Percentiles rank a stretch among this genome's conserved stretches.
These are phyloP conservation scores for Chromobotia macracanthus DNA, from an alignment of 2,797 vertebrate genomes.

Conservation along the genomic window DNA sequence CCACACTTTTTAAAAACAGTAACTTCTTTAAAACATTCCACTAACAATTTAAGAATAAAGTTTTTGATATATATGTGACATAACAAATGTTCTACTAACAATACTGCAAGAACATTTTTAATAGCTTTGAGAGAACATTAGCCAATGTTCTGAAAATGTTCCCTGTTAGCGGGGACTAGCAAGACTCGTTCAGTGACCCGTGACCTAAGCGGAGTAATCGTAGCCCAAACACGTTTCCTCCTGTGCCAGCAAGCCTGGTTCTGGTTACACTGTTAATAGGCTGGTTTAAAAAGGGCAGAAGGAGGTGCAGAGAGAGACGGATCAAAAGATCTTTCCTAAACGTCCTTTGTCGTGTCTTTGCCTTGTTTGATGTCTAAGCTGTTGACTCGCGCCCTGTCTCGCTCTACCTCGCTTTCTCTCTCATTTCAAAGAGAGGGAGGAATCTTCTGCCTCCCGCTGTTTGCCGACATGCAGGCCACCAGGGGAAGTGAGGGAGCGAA, in stretches of 20 bases:
- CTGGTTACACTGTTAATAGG: slow-evolving; percentile 67
- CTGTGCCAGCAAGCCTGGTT: slow-evolving; percentile 68
- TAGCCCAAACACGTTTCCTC: slow-evolving; percentile 71
- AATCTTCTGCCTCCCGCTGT: slow-evolving; percentile 55
- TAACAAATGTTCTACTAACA: no score
- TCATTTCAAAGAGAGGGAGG: slow-evolving; percentile 58
- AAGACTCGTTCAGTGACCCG: slow-evolving; percentile 60
- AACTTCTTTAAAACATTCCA: no score
- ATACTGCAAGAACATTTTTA: no score
- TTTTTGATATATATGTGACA: no score
- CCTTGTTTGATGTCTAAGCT: slow-evolving; percentile 56
- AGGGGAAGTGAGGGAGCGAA: slow-evolving; percentile 59
- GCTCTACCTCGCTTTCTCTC: slow-evolving; percentile 28
- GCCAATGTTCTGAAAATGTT: no score
- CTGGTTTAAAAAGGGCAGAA: slow-evolving; percentile 37
- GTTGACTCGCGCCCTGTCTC: slow-evolving; percentile 36
- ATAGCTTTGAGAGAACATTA: no score
- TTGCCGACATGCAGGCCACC: slow-evolving; percentile 56
- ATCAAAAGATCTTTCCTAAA: slow-evolving; percentile 61
- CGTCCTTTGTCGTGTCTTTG: slow-evolving; percentile 58
- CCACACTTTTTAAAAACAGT: no score
- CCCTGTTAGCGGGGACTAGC: slow-evolving; percentile 1
- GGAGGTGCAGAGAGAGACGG: slow-evolving; percentile 36
- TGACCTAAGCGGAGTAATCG: slow-evolving; percentile 68
- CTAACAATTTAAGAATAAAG: no score